These are phyloP conservation scores for Pomacea maculata DNA, from an alignment of 1,140 invertebrate species.

Conservation along the genomic window DNA sequence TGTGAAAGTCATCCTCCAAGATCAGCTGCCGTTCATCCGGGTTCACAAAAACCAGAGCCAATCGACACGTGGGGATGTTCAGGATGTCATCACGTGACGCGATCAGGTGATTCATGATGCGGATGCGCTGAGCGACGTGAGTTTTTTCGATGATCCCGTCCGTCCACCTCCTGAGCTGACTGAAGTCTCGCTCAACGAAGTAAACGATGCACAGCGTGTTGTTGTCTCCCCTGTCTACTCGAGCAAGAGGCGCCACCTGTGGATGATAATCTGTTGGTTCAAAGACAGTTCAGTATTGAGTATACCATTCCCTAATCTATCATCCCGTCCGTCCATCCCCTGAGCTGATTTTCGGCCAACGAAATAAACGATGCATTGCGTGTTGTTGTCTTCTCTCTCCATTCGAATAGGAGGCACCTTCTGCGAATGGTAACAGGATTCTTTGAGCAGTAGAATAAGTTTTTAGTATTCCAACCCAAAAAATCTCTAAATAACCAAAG, in stretches of 20 bases:
- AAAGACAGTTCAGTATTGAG: too few relatives aligned
- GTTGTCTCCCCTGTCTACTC: neutral
- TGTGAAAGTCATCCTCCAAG: conserved; percentile 7
- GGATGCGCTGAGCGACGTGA: neutral
- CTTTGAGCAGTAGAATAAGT: too few relatives aligned
- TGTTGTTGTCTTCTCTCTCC: neutral
- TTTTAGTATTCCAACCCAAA: too few relatives aligned
- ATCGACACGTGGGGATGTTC: conserved; percentile 8
- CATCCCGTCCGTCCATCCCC: neutral
- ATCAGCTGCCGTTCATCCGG: conserved; percentile 21
- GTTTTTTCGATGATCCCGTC: neutral
- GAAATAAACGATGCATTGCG: conserved; percentile 1
- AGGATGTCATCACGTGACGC: neutral
- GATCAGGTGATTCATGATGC: neutral
- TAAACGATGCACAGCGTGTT: neutral
- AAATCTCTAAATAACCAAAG: too few relatives aligned
- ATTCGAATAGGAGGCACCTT: too few relatives aligned
- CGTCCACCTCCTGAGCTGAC: neutral
- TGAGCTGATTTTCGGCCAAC: neutral
- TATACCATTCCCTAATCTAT: too few relatives aligned
- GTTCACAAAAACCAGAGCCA: conserved; percentile 18
- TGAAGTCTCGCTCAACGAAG: neutral
- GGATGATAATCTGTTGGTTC: too few relatives aligned
- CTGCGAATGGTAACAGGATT: too few relatives aligned
- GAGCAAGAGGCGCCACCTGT: too few relatives aligned